Evolutionary conservation across 2,113 vertebrate species (phyloP).

Genomic region (Atlantisia rogersi): DNA sequence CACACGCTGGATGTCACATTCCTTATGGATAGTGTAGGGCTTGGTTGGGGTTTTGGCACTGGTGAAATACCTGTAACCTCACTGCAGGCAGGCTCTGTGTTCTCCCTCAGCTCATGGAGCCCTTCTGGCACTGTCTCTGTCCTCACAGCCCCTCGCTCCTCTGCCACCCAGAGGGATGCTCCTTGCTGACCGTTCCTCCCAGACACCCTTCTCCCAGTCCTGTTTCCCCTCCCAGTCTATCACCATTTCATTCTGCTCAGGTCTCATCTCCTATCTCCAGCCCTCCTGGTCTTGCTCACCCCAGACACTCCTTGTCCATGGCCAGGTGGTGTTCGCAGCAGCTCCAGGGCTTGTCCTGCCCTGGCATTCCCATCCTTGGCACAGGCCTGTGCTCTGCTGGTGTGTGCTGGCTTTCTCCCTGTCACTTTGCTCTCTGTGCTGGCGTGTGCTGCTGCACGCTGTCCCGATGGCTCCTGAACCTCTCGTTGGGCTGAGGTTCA

Average conservation of each 20-base stretch:
- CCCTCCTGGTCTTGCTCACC: no score
- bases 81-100: neutral
- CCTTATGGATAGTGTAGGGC: neutral
- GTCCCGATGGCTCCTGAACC: no score
- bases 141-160: neutral
- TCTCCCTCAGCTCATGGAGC: neutral
- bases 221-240: neutral
- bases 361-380: neutral
- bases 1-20: fast-evolving
- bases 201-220: neutral
- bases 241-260: neutral
- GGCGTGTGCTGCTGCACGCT: no score
- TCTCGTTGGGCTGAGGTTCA: neutral
- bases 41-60: neutral
- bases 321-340: no score
- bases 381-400: neutral
- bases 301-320: no score
- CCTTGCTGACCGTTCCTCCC: neutral
- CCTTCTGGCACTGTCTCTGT: neutral
- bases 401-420: neutral
- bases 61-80: neutral
- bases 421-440: neutral
- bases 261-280: neutral
- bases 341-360: neutral
- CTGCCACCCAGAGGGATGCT: fast-evolving